Percentiles rank a stretch among this genome's conserved stretches.
Evolutionary conservation across 2,113 vertebrate genomes (phyloP).

Genomic region (Cnemophilus loriae): DNA sequence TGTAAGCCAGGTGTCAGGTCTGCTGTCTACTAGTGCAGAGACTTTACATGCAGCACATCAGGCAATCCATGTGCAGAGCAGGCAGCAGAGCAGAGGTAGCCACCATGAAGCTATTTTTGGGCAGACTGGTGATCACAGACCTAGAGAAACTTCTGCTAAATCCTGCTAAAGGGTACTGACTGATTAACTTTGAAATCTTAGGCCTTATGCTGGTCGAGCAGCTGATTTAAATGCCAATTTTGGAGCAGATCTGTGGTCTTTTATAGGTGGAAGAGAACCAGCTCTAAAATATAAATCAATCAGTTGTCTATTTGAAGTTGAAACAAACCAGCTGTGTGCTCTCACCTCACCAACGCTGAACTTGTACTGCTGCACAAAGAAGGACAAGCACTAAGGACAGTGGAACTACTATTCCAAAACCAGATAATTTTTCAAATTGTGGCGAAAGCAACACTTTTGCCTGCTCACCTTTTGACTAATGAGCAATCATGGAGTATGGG

Average conservation of each 20-base stretch:
- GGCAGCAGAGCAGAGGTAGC: background rate
- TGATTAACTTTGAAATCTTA: background rate
- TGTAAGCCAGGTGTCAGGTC: background rate
- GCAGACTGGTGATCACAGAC: background rate
- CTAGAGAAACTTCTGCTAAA: background rate
- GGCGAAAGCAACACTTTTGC: background rate
- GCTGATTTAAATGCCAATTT: background rate
- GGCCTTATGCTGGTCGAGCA: background rate
- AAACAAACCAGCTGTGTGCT: background rate
- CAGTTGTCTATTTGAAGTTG: background rate
- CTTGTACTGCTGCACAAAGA: background rate
- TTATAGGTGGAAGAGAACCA: background rate
- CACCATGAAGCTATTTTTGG: background rate
- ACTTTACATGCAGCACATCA: accelerated
- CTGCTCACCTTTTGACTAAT: background rate
- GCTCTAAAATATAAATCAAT: background rate
- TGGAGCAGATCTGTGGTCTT: background rate
- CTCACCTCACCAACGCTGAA: accelerated
- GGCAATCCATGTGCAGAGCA: background rate
- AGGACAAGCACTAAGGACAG: background rate
- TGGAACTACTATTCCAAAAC: background rate
- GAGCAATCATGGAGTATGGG: background rate
- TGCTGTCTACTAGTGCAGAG: background rate
- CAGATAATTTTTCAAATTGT: background rate
- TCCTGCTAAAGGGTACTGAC: background rate